Percentiles rank a stretch among this genome's conserved stretches.
Conservation (phyloP, 2,888 invertebrate species). For the Trilocha varians region DNA sequence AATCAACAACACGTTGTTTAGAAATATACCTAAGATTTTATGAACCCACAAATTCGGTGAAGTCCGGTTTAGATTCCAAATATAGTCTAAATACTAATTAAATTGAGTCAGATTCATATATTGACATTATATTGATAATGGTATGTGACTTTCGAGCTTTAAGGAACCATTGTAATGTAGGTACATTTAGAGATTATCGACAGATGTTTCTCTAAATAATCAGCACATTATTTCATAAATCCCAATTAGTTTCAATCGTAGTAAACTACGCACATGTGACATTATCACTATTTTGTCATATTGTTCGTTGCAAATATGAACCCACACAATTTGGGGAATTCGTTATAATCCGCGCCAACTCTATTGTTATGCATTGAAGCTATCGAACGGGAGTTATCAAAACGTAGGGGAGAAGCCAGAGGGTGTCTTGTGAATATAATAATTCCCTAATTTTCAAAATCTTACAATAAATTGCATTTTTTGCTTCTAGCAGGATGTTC, state of each 20-base stretch:
- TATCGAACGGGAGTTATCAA: conserved; percentile 33
- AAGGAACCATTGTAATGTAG: too few relatives aligned
- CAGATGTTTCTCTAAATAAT: conserved; percentile 64
- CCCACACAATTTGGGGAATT: conserved; percentile 70
- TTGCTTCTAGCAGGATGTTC: too few relatives aligned
- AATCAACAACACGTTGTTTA: too few relatives aligned
- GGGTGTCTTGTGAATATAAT: conserved; percentile 37
- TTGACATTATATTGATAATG: too few relatives aligned
- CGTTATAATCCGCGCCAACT: conserved; percentile 63
- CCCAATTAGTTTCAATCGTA: conserved; percentile 69
- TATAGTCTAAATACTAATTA: too few relatives aligned
- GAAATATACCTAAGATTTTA: too few relatives aligned
- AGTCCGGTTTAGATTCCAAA: too few relatives aligned
- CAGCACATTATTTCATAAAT: conserved; percentile 57
- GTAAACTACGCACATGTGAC: conserved; percentile 66
- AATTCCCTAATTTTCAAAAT: conserved; percentile 39
- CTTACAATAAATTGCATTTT: too few relatives aligned
- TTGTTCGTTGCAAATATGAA: conserved; percentile 65
- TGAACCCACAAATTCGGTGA: too few relatives aligned
- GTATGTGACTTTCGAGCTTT: too few relatives aligned
- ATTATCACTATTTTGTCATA: conserved; percentile 68
- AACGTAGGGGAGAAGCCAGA: conserved; percentile 36
- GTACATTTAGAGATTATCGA: conserved; percentile 15
- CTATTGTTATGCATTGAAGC: conserved; percentile 59
- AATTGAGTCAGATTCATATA: too few relatives aligned